Conservation (phyloP, 2,888 invertebrate species). For the Melanargia galathea region DNA sequence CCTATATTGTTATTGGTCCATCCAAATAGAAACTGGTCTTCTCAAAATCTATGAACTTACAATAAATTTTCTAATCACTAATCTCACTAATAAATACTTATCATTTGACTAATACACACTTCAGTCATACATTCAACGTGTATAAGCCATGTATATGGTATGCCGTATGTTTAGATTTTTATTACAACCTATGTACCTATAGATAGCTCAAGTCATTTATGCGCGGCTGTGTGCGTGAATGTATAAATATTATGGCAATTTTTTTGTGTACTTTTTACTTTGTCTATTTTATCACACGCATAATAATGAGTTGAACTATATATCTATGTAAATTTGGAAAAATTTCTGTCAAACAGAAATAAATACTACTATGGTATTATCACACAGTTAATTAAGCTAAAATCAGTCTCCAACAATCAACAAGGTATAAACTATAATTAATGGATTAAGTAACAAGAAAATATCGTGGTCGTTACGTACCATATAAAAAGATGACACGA, state of each 20-base stretch:
- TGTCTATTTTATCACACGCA: too few species aligned
- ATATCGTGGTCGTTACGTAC: slow-evolving; percentile 25
- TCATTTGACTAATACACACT: too few species aligned
- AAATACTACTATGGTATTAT: not conserved
- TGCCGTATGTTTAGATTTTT: too few species aligned
- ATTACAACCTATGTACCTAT: too few species aligned
- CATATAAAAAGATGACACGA: slow-evolving; percentile 10
- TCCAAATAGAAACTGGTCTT: not conserved
- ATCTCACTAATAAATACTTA: too few species aligned
- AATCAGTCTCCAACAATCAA: slow-evolving; percentile 6
- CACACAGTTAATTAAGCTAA: not conserved
- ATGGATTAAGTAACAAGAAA: not conserved
- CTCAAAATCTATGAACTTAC: not conserved
- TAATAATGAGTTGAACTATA: too few species aligned
- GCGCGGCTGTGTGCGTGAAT: too few species aligned
- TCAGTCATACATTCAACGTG: too few species aligned
- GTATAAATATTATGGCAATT: too few species aligned
- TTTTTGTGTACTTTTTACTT: too few species aligned
- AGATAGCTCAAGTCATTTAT: too few species aligned
- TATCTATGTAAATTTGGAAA: not conserved
- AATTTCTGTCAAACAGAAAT: not conserved
- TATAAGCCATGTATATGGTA: too few species aligned
- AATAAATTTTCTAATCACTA: not conserved
- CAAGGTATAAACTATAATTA: not conserved
- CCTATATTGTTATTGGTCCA: not conserved